Evolutionary conservation across 2,113 vertebrate genomes (phyloP), one percentile per base, ranked within the genome.

Genomic region (Caracal caracal): DNA sequence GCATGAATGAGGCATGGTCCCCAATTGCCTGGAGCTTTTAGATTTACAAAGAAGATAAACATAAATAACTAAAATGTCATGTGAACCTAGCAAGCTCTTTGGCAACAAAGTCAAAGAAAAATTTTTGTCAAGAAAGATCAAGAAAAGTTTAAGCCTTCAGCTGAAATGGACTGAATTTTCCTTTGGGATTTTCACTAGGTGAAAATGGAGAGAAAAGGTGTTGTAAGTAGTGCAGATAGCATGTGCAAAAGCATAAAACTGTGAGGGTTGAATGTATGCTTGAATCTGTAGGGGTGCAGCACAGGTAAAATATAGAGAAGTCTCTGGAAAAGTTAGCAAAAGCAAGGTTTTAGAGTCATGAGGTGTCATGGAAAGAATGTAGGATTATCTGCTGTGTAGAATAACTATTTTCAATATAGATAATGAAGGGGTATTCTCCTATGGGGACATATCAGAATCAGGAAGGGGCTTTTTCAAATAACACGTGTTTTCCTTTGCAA

Each of bases 21-120:
- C 68, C 35, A 91, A 59, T 30, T 91, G 91, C 96, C 93, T 87
- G 53, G 30, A 89, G 94, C 33, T 47, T 89, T 93, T 73, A 84
- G 89, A 94, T 95, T 97, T 95, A 79, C 88, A 68, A 85, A 91
- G 63, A 93, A 73, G 86, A 95, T 95, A 95, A 97, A 68, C 40
- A 80, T 79, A 91, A 96, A 82, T 68, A 82, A 88, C 59, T 88
- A 3, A 51, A 75, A 68, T 66, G 49, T 30, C 53, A 56, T 28
- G 19, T 40, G 51, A 95, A 90, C 91, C 90, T 95, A 87, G 92
- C 76, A 91, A 94, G 93, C 82, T 93, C 43, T 90, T 95, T 95
- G 93, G 61, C 92, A 93, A 73, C 59, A 65, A 63, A 90, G 84
- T 90, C 71, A 92, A 93, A 94, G 61, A 86, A 94, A 93, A 93